Evolutionary conservation across 1,140 invertebrate species (phyloP).

Genomic region (Oryctes rhinoceros): DNA sequence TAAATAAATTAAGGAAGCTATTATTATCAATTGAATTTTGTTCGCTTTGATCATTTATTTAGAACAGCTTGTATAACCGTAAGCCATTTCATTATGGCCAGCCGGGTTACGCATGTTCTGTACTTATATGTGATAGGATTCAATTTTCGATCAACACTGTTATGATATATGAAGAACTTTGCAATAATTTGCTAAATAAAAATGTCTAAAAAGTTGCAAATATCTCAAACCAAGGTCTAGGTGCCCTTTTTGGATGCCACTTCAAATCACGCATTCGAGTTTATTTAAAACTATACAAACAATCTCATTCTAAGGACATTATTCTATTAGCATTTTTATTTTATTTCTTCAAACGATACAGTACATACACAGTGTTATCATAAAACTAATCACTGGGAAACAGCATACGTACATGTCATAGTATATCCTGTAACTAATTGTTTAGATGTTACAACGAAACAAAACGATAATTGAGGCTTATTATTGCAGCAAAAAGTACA

Average conservation of each 20-base stretch:
- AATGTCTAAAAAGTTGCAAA: too few relatives aligned
- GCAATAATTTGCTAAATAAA: too few relatives aligned
- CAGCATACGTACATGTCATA: constrained; percentile 10
- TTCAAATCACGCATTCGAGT: too few relatives aligned
- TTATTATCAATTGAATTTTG: too few relatives aligned
- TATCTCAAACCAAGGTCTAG: too few relatives aligned
- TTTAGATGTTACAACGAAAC: constrained; percentile 1
- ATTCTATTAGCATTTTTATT: constrained; percentile 24
- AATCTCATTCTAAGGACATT: neutral
- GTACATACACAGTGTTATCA: constrained; percentile 19
- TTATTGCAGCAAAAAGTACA: constrained; percentile 23
- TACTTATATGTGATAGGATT: too few relatives aligned
- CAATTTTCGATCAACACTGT: too few relatives aligned
- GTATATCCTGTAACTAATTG: constrained; percentile 19
- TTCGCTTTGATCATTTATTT: neutral
- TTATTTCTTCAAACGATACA: constrained; percentile 18
- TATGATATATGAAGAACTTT: too few relatives aligned
- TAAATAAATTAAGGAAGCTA: too few relatives aligned
- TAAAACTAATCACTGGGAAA: constrained; percentile 8
- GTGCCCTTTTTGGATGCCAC: too few relatives aligned
- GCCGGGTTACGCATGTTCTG: too few relatives aligned
- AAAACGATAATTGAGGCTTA: neutral
- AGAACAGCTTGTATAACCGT: neutral
- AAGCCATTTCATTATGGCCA: too few relatives aligned
- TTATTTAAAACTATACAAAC: neutral